Conservation (phyloP, 1,140 invertebrate genomes). For the Phenacoccus solenopsis region DNA sequence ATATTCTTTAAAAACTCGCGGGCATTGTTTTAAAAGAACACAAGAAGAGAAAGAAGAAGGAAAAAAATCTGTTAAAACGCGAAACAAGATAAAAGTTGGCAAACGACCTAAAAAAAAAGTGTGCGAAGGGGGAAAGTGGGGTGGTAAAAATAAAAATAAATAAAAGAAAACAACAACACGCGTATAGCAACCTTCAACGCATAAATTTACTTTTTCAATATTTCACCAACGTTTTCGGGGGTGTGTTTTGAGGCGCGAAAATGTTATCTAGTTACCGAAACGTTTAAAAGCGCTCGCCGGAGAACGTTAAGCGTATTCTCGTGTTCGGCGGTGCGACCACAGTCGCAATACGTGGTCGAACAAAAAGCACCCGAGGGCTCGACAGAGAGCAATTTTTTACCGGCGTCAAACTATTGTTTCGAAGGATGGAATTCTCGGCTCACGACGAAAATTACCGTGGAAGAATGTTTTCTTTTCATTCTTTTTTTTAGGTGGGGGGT, state of each 20-base stretch:
- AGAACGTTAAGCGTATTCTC: background rate
- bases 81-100: background rate
- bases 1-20: no score
- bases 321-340: background rate
- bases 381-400: background rate
- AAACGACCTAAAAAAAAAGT: background rate
- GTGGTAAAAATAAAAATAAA: no score
- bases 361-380: background rate
- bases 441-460: background rate
- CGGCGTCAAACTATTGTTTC: background rate
- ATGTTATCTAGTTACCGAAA: background rate
- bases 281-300: background rate
- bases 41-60: no score
- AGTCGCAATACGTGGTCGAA: background rate
- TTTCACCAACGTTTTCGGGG: background rate
- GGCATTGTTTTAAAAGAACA: no score
- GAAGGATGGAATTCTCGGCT: background rate
- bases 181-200: background rate
- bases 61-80: background rate
- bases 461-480: background rate
- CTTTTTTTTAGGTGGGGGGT: background rate
- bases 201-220: background rate
- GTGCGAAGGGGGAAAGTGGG: no score
- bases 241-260: background rate
- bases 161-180: no score